Conservation (phyloP, 2,113 vertebrate species). For the Indicator maculatus region DNA sequence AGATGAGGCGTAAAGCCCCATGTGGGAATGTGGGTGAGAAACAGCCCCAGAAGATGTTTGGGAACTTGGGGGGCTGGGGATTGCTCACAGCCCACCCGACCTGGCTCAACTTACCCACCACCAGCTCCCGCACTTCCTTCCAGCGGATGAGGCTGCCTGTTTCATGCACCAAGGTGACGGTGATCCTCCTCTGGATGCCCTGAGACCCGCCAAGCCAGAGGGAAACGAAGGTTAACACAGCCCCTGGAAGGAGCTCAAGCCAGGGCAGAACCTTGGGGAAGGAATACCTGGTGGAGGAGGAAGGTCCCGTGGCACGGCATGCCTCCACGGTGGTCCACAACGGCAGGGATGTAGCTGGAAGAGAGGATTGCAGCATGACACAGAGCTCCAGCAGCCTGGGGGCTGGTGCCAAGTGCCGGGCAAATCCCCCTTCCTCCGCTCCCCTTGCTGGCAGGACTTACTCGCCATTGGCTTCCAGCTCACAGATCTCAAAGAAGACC, state of each 20-base stretch:
- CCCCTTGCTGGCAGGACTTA: constrained; percentile 73
- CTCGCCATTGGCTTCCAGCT: constrained; percentile 97
- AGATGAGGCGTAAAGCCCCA: neutral
- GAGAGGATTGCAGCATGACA: neutral
- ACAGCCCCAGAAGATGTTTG: neutral
- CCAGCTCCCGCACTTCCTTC: constrained; percentile 95
- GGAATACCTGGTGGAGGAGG: constrained; percentile 92
- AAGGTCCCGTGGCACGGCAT: constrained; percentile 96
- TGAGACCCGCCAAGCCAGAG: constrained; percentile 34
- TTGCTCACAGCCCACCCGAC: neutral
- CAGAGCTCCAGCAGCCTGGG: neutral
- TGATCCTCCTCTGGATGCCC: constrained; percentile 96
- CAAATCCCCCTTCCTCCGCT: fast-evolving
- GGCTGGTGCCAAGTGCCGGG: neutral
- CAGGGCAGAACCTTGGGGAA: neutral
- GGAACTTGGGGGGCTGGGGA: neutral
- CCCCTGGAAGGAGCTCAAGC: neutral
- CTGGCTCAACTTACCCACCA: constrained; percentile 86
- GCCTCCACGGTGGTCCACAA: constrained; percentile 94
- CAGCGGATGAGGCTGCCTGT: constrained; percentile 89
- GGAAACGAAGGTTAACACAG: neutral
- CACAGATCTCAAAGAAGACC: constrained; percentile 98
- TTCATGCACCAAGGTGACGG: constrained; percentile 93
- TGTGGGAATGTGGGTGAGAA: neutral
- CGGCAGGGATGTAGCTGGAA: constrained; percentile 92